Evolutionary conservation across 2,797 vertebrate genomes (phyloP).

Genomic region (Gymnothorax javanicus): DNA sequence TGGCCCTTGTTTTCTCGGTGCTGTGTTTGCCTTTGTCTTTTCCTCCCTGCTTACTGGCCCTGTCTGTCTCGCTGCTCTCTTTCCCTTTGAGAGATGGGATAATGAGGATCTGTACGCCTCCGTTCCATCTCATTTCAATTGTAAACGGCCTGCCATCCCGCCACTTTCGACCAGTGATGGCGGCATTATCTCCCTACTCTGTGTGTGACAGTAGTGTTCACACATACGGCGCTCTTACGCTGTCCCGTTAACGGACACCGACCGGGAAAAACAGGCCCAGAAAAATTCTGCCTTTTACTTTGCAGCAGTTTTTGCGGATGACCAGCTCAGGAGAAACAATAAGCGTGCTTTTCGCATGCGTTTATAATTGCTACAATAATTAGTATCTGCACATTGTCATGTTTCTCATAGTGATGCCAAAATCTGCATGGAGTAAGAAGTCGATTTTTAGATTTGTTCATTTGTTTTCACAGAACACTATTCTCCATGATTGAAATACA

Average conservation of each 20-base stretch:
- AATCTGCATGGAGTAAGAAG: not conserved
- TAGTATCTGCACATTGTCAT: not conserved
- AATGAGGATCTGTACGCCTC: slow-evolving; percentile 10
- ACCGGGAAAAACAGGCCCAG: not conserved
- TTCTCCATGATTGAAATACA: not conserved
- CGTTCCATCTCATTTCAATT: slow-evolving; percentile 21
- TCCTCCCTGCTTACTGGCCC: slow-evolving; percentile 4
- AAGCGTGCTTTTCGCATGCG: not conserved
- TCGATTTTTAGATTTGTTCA: not conserved
- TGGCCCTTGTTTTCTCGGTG: not conserved
- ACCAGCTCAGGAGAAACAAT: not conserved
- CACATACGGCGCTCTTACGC: not conserved
- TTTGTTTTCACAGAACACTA: not conserved
- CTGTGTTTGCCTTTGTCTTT: slow-evolving; percentile 16
- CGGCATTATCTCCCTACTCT: slow-evolving; percentile 14
- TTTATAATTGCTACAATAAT: not conserved
- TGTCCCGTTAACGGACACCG: not conserved
- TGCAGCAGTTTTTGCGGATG: not conserved
- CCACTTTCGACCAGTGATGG: slow-evolving; percentile 7
- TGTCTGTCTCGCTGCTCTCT: slow-evolving; percentile 9
- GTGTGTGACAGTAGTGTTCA: slow-evolving; percentile 2
- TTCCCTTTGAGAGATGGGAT: slow-evolving; percentile 22
- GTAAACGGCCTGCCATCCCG: slow-evolving; percentile 14
- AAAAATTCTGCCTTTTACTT: not conserved
- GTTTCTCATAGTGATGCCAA: not conserved